phyloP scores from a whole-genome alignment of 2,888 invertebrate genomes.

The Halictus quadricinctus region DNA sequence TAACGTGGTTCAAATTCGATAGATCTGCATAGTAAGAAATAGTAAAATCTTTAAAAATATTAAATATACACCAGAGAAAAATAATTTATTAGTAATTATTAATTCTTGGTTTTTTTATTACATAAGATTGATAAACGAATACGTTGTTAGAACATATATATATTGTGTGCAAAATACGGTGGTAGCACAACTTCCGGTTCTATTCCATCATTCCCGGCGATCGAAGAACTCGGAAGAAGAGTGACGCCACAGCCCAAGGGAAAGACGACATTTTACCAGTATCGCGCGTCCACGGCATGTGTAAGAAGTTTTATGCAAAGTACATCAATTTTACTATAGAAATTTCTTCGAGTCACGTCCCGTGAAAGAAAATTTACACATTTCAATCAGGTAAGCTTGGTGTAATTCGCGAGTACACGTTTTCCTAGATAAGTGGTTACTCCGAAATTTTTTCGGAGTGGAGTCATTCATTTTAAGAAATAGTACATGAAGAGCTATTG shows the following conservation, averaged over 20 bases:
- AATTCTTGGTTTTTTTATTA: not conserved
- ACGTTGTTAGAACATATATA: conserved; percentile 11
- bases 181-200: conserved; percentile 58
- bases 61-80: not conserved
- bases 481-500: conserved; percentile 48
- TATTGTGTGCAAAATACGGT: conserved; percentile 19
- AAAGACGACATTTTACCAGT: conserved; percentile 65
- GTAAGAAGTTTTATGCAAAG: conserved; percentile 15
- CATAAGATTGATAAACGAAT: conserved; percentile 17
- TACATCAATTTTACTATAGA: conserved; percentile 4
- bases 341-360: not conserved
- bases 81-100: conserved; percentile 18
- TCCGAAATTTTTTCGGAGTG: conserved; percentile 34
- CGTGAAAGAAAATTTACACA: conserved; percentile 5
- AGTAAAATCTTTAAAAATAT: conserved; percentile 1
- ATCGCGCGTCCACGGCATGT: conserved; percentile 53
- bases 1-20: conserved; percentile 7
- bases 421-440: conserved; percentile 20
- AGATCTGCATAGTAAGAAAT: not conserved
- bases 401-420: not conserved
- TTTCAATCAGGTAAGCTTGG: conserved; percentile 36
- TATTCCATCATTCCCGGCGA: conserved; percentile 54
- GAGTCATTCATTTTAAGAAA: conserved; percentile 50
- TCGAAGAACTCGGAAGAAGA: conserved; percentile 55
- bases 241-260: conserved; percentile 61